Evolutionary conservation across 2,113 vertebrate genomes (phyloP).

Genomic region (Triplophysa rosa): DNA sequence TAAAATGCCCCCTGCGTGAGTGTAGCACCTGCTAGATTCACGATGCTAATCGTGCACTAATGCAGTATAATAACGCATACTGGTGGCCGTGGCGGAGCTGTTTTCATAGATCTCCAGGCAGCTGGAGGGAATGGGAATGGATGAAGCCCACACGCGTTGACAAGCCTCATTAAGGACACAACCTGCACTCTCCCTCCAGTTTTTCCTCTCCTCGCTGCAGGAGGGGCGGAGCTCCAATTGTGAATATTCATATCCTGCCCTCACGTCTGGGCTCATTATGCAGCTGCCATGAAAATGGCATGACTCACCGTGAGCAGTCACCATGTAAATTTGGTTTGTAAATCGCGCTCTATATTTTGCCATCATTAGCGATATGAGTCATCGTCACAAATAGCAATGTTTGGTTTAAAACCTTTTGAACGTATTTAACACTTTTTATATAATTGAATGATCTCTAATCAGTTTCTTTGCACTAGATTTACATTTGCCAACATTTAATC

Average conservation of each 20-base stretch:
- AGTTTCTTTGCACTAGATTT: neutral
- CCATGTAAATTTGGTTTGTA: constrained; percentile 31
- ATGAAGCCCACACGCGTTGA: constrained; percentile 27
- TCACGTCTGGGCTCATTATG: constrained; percentile 31
- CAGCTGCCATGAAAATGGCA: constrained; percentile 21
- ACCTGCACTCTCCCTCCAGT: constrained; percentile 20
- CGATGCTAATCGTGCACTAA: constrained; percentile 38
- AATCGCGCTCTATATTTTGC: constrained; percentile 32
- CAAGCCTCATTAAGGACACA: constrained; percentile 50
- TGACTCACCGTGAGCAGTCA: constrained; percentile 44
- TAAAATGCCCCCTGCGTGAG: constrained; percentile 7
- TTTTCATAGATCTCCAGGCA: constrained; percentile 34
- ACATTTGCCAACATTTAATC: neutral
- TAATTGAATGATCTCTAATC: neutral
- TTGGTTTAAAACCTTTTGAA: constrained; percentile 1
- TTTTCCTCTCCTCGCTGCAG: constrained; percentile 1
- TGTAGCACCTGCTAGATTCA: constrained; percentile 29
- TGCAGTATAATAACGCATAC: constrained; percentile 15
- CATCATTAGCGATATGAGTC: constrained; percentile 36
- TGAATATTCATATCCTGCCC: constrained; percentile 41
- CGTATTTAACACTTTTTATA: neutral
- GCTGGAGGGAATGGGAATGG: constrained; percentile 41
- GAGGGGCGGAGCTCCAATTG: constrained; percentile 12
- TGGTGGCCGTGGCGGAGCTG: constrained; percentile 31
- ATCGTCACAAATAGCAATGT: constrained; percentile 15